A percentile compares a stretch with the other conserved stretches of the same genome.
These are phyloP conservation scores for Melinopterus prodromus DNA, from an alignment of 2,888 invertebrate genomes.

Conservation along the genomic window DNA sequence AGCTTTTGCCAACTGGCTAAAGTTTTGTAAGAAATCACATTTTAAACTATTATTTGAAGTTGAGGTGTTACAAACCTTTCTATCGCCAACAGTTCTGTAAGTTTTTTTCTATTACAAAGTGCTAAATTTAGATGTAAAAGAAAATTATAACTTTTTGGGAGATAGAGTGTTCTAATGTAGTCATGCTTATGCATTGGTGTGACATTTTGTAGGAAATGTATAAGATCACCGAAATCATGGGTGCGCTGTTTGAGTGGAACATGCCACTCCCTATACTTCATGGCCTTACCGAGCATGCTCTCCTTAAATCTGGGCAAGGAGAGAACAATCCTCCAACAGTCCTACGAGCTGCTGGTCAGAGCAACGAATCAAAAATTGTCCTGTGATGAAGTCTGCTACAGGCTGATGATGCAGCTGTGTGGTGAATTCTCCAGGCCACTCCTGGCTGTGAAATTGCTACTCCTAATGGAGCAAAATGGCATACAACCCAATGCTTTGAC, in stretches of 20 bases:
- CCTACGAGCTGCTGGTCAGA: constrained; percentile 86
- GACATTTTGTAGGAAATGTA: constrained; percentile 52
- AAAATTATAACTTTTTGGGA: no score
- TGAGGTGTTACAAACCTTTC: no score
- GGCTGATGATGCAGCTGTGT: constrained; percentile 98
- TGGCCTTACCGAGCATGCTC: constrained; percentile 90
- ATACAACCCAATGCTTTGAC: constrained; percentile 98
- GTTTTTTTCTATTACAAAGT: no score
- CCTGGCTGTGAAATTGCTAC: constrained; percentile 89
- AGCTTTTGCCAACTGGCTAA: no score
- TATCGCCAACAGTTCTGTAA: no score
- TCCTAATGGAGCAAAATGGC: constrained; percentile 92
- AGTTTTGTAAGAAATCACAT: no score
- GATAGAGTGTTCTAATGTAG: no score
- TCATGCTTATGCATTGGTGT: no score
- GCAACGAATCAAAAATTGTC: constrained; percentile 87
- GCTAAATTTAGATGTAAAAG: no score
- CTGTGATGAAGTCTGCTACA: constrained; percentile 97
- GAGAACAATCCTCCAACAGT: constrained; percentile 77
- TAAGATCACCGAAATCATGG: constrained; percentile 81
- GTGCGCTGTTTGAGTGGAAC: constrained; percentile 88
- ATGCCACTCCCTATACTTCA: constrained; percentile 95
- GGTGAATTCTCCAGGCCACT: constrained; percentile 94
- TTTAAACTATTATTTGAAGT: no score
- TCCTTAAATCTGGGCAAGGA: constrained; percentile 76